Conservation (phyloP, 1,140 invertebrate genomes). For the Drosophila sproati region DNA sequence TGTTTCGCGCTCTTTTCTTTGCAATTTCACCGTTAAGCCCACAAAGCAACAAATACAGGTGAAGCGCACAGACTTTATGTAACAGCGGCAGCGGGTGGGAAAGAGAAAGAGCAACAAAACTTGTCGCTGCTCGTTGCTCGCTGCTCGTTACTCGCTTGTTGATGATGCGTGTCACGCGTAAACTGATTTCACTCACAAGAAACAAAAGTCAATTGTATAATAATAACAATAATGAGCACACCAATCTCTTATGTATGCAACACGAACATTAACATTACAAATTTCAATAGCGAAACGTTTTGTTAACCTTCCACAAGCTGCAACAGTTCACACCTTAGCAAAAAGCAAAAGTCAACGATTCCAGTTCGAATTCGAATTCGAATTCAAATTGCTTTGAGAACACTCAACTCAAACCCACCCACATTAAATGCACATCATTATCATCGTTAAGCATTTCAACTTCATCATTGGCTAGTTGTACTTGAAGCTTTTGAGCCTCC, state of each 20-base stretch:
- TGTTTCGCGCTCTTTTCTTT: conserved; percentile 68
- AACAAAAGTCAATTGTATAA: conserved; percentile 60
- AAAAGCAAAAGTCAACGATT: background rate
- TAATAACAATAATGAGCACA: conserved; percentile 11
- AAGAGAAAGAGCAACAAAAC: conserved; percentile 26
- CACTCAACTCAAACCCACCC: conserved; percentile 41
- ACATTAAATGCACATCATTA: conserved; percentile 17
- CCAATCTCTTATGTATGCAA: background rate
- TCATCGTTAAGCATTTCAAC: conserved; percentile 6
- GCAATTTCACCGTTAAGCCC: conserved; percentile 79
- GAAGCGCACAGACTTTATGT: conserved; percentile 71
- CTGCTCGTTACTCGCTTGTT: conserved; percentile 36
- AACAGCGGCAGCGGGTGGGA: conserved; percentile 39
- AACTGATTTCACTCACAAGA: conserved; percentile 71
- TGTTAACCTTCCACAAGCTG: conserved; percentile 10
- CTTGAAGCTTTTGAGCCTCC: conserved; percentile 67
- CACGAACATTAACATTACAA: background rate
- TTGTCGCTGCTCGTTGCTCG: conserved; percentile 38
- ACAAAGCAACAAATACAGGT: conserved; percentile 51
- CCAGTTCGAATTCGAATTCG: background rate
- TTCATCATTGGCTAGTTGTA: conserved; percentile 61
- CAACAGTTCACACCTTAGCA: conserved; percentile 6
- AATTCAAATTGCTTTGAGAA: conserved; percentile 11
- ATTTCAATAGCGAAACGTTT: conserved; percentile 13
- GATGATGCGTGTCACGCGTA: conserved; percentile 65